Base-by-base conservation (phyloP, 2,797 vertebrate genomes). In the Falco berigora region DNA sequence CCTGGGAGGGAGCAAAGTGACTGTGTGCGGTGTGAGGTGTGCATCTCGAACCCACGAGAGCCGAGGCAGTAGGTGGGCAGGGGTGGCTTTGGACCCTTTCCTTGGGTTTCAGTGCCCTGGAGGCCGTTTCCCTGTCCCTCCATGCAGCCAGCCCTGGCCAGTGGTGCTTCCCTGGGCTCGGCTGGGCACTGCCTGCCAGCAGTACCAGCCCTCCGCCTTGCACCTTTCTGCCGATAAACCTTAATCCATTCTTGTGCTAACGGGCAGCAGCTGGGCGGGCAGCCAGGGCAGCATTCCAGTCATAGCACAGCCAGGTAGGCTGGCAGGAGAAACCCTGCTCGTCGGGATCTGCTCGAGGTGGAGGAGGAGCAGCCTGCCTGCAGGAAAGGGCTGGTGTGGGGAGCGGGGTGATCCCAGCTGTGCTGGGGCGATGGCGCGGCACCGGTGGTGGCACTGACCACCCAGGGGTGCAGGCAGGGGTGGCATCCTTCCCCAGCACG, bases 241-340 rank as follows among this genome's bases (percentile, higher is more conserved):
- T 55, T 34, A 47, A 72, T 71, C 66, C 14, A 4, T 61, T 62
- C 53, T 40, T 32, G 88, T 23, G 20, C 22, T 59, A 32, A 38
- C 8, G 64, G 87, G 88, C 86, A 93, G 92, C 3, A 20, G 68
- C 84, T 5, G 71, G 95, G 96, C 94, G 4, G 52, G 73, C 28
- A 4, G 96, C 96, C 96, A 96, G 92, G 63, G 9, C 46, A 6
- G 75, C 97, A 98, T 98, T 98, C 98, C 97, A 83, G 69, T 32
- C 98, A 98, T 98, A 98, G 55, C 96, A 97, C 28, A 73, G 93
- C 62, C 97, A 98, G 98, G 98, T 98, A 98, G 90, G 97, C 66
- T 90, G 74, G 49, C 78, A 77, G 94, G 88, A 85, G 76, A 24
- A 91, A 72, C 62, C 21, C 36, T 3, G 52, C 73, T 34, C 2